Percentiles rank a stretch among this genome's conserved stretches.
Evolutionary conservation across 2,888 invertebrate genomes (phyloP).

Genomic region (Limenitis camilla): DNA sequence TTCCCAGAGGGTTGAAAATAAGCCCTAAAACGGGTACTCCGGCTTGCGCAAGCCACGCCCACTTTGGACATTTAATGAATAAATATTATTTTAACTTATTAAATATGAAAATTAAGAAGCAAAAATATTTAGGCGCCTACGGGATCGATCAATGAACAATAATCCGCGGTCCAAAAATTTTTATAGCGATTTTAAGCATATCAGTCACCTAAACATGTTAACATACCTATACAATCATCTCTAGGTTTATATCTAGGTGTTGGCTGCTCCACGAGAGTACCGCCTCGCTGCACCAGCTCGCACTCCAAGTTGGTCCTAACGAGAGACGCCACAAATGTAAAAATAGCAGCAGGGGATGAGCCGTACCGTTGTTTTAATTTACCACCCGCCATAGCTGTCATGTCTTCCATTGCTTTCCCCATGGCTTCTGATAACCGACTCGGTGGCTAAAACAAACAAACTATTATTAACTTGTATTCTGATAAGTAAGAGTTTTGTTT

Average conservation of each 20-base stretch:
- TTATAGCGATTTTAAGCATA: too few species aligned
- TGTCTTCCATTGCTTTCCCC: slow-evolving; percentile 94
- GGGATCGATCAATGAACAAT: too few species aligned
- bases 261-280: slow-evolving; percentile 73
- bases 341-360: slow-evolving; percentile 74
- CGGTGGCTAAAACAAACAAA: slow-evolving; percentile 63
- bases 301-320: slow-evolving; percentile 94
- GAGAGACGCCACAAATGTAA: slow-evolving; percentile 91
- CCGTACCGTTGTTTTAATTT: slow-evolving; percentile 83
- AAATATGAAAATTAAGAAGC: too few species aligned
- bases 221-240: slow-evolving; percentile 83
- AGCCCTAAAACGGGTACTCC: too few species aligned
- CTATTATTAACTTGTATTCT: background rate
- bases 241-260: slow-evolving; percentile 82
- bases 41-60: too few species aligned
- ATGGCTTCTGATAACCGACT: slow-evolving; percentile 89
- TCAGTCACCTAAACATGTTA: too few species aligned
- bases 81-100: too few species aligned
- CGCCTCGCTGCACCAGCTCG: slow-evolving; percentile 92
- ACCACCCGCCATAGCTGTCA: slow-evolving; percentile 89
- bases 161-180: too few species aligned
- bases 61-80: too few species aligned
- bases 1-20: too few species aligned
- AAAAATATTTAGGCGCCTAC: too few species aligned
- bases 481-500: background rate